Base-by-base conservation (phyloP, 1,140 invertebrate genomes). In the Cherax destructor region DNA sequence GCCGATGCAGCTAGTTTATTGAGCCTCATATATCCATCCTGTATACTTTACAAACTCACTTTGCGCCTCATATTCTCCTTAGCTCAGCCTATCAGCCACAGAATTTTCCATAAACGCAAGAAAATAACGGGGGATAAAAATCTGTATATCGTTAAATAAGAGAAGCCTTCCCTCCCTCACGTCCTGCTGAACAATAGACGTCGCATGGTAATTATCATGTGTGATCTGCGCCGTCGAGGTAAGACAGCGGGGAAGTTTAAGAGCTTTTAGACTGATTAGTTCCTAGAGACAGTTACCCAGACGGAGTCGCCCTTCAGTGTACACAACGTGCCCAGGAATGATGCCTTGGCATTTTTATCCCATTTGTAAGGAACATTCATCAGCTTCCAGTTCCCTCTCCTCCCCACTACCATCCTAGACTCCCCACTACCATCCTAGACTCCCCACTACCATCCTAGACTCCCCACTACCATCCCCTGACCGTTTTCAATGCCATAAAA, bases 201-300 rank as follows among this genome's bases (percentile, higher is more conserved):
- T n/a, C 59, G 30, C 59, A 69, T 83, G 41, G 69, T 83, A 83
- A 83, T 83, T 83, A 83, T 69, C 59, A 65, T 65, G 47, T 83
- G 81, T 83, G 81, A 83, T 83, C 81, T 83, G 59, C 59, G 47
- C 81, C 81, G 52, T 69, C 81, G 59, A 47, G 81, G 4, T 11
- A n/a, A 47, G 24, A 10, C 65, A 24, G 41, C 21, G 81, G 47
- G 47, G 30, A 65, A 69, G 47, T 52, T 69, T 24, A 52, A 59
- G 50, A 30, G 81, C 81, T 83, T 83, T 83, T 83, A 83, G 81
- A 30, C 16, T 83, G 81, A 83, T 83, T 83, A 49, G 81, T 59
- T 83, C 81, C 24, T 13, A 24, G 16, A 49, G 47, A 69, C 59
- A 4, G 69, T 74, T 74, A 5, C 18, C 69, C 3, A 30, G 69